A percentile compares a stretch with the other conserved stretches of the same genome.
These are phyloP conservation scores for Stigmatopora argus DNA, from an alignment of 2,113 vertebrate genomes.

Conservation along the genomic window DNA sequence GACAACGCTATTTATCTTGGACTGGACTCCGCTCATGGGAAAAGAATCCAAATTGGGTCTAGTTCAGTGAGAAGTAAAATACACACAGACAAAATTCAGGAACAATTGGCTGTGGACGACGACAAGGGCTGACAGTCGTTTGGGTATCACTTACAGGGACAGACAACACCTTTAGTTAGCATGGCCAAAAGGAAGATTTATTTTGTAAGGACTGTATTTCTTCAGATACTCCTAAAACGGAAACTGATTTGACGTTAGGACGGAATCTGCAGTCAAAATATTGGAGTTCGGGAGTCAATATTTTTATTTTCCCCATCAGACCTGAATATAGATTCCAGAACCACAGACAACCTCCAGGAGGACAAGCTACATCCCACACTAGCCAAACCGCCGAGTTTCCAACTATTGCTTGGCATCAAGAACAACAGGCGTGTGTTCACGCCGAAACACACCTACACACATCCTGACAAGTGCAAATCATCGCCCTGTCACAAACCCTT, in stretches of 20 bases:
- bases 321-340: constrained; percentile 32
- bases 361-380: constrained; percentile 31
- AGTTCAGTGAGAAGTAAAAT: constrained; percentile 50
- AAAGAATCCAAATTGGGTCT: constrained; percentile 49
- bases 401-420: constrained; percentile 48
- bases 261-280: constrained; percentile 8
- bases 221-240: constrained; percentile 13
- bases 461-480: constrained; percentile 8
- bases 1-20: constrained; percentile 57
- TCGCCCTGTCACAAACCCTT: constrained; percentile 22
- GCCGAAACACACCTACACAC: constrained; percentile 10
- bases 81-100: constrained; percentile 26
- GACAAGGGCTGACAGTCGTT: background rate
- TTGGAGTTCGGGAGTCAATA: constrained; percentile 32
- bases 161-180: too few relatives aligned
- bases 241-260: constrained; percentile 21
- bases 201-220: background rate
- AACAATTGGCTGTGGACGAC: constrained; percentile 19
- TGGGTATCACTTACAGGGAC: too few relatives aligned
- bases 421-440: constrained; percentile 20
- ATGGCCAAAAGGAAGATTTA: too few relatives aligned
- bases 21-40: constrained; percentile 45
- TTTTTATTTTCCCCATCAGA: constrained; percentile 44
- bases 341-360: constrained; percentile 36
- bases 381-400: constrained; percentile 51